phyloP scores from a whole-genome alignment of 2,888 invertebrate species.

The Leptinotarsa haldemani region DNA sequence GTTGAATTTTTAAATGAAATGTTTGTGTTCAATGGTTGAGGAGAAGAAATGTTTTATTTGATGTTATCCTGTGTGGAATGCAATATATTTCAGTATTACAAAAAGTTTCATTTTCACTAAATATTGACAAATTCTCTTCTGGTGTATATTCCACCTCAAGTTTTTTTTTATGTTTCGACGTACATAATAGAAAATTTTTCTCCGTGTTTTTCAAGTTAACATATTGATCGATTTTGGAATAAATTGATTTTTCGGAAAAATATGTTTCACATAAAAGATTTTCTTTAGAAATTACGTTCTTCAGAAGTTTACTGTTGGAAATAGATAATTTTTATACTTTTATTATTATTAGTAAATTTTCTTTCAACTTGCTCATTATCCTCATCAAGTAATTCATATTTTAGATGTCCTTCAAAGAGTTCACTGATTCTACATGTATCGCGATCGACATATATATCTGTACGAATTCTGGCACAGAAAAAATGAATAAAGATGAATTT shows the following conservation, averaged over 20 bases:
- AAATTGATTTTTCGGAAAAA: too few relatives aligned
- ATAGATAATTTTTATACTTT: slow-evolving; percentile 6
- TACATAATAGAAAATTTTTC: slow-evolving; percentile 1
- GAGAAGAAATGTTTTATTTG: background rate
- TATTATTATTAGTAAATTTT: slow-evolving; percentile 6
- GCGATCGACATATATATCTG: background rate
- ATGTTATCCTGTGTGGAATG: background rate
- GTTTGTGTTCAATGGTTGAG: background rate
- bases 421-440: slow-evolving; percentile 2
- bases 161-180: too few relatives aligned
- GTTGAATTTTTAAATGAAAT: background rate
- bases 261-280: too few relatives aligned
- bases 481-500: background rate
- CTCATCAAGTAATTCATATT: background rate
- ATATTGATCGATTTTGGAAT: background rate
- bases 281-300: too few relatives aligned
- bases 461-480: background rate
- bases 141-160: background rate
- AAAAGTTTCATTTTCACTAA: background rate
- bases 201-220: background rate
- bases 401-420: background rate
- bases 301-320: too few relatives aligned
- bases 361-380: background rate
- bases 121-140: background rate
- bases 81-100: background rate